Percentiles rank a stretch among this genome's conserved stretches.
Conservation (phyloP, 1,140 invertebrate species). For the Drosophila nikananu region DNA sequence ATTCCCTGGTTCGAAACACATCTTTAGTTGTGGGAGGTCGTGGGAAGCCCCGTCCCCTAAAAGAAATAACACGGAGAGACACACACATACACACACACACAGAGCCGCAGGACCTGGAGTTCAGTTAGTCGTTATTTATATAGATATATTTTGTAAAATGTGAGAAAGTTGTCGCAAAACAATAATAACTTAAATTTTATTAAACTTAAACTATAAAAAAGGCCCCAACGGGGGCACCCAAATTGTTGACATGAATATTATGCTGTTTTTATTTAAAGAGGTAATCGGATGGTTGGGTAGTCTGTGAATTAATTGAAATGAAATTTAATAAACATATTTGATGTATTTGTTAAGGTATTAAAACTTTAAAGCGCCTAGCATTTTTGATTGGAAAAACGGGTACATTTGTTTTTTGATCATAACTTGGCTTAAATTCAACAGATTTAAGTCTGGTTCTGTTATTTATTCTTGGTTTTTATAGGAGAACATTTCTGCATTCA, state of each 20-base stretch:
- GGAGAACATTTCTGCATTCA: too few species aligned
- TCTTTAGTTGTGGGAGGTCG: conserved; percentile 20
- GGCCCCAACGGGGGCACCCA: neutral
- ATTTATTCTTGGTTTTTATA: too few species aligned
- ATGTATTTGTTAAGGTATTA: too few species aligned
- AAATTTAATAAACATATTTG: too few species aligned
- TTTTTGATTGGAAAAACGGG: too few species aligned
- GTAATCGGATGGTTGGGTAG: too few species aligned
- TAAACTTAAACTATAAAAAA: conserved; percentile 2
- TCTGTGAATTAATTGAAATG: too few species aligned
- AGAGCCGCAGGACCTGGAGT: conserved; percentile 27
- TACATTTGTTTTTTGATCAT: too few species aligned
- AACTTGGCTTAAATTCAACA: too few species aligned
- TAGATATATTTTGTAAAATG: conserved; percentile 50
- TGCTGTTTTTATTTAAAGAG: neutral
- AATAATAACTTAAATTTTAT: conserved; percentile 40
- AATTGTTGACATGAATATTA: conserved; percentile 26
- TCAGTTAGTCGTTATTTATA: conserved; percentile 38
- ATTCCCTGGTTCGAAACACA: conserved; percentile 23
- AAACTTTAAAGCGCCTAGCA: too few species aligned
- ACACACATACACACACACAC: conserved; percentile 2
- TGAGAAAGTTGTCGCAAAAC: conserved; percentile 39
- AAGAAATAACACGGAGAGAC: conserved; percentile 1
- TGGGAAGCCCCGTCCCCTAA: neutral
- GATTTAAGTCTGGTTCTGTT: too few species aligned